Evolutionary conservation across 2,888 invertebrate genomes (phyloP).

Genomic region (Pachydiplax longipennis): DNA sequence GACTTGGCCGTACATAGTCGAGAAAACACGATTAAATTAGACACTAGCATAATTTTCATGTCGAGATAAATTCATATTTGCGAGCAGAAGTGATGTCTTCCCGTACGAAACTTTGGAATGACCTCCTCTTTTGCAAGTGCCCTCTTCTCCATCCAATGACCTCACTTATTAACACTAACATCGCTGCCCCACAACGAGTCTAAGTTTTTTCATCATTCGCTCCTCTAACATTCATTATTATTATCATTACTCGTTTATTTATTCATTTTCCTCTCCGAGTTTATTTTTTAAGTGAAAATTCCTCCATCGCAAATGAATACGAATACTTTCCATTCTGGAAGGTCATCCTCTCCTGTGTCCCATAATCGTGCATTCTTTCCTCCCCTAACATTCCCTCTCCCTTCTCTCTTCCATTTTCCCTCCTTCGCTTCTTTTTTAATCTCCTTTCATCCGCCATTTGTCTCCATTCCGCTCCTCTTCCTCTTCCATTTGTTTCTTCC

Average conservation of each 20-base stretch:
- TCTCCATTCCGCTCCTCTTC: neutral
- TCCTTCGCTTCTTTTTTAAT: neutral
- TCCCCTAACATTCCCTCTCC: neutral
- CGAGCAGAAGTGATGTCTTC: too few relatives aligned
- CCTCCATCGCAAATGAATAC: slow-evolving; percentile 41
- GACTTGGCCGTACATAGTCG: too few relatives aligned
- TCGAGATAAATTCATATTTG: too few relatives aligned
- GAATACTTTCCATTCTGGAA: slow-evolving; percentile 25
- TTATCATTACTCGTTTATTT: slow-evolving; percentile 19
- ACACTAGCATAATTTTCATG: too few relatives aligned
- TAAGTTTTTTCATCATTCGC: slow-evolving; percentile 41
- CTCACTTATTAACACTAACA: neutral
- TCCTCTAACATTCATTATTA: slow-evolving; percentile 42
- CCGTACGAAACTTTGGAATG: too few relatives aligned
- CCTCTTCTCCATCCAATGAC: neutral
- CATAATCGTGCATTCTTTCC: neutral
- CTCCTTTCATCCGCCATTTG: neutral
- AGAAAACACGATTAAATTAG: too few relatives aligned
- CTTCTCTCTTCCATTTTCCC: neutral
- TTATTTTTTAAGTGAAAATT: slow-evolving; percentile 40
- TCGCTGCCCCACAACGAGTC: neutral
- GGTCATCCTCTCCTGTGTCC: neutral
- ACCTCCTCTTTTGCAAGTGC: too few relatives aligned
- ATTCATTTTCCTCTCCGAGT: slow-evolving; percentile 12
- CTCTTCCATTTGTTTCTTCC: neutral